Percentiles rank a stretch among this genome's conserved stretches.
Conservation (phyloP, 2,113 vertebrate species). For the Malurus elegans region DNA sequence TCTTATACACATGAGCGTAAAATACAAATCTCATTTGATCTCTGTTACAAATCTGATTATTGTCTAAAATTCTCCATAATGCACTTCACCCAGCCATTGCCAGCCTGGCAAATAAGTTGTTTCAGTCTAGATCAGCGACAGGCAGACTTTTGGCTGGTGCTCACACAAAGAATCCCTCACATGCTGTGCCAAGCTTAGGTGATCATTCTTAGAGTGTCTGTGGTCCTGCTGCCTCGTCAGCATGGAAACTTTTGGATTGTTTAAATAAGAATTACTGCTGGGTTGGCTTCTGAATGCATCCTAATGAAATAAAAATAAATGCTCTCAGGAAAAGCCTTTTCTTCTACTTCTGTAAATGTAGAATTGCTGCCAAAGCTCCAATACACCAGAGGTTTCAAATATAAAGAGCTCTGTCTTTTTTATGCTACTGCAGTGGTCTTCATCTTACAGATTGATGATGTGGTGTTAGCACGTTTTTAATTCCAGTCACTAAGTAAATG, state of each 20-base stretch:
- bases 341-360: background rate
- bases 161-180: background rate
- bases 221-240: background rate
- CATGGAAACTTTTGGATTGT: background rate
- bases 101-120: background rate
- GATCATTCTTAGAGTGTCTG: background rate
- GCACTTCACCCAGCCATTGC: background rate
- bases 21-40: background rate
- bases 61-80: background rate
- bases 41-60: background rate
- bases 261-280: background rate
- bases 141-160: background rate
- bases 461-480: background rate
- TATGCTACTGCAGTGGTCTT: background rate
- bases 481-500: background rate
- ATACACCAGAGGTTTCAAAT: background rate
- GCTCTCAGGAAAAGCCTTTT: background rate
- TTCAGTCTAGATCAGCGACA: background rate
- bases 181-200: rapidly evolving
- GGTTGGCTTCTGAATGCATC: background rate
- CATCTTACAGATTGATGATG: background rate
- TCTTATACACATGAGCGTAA: background rate
- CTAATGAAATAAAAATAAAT: background rate
- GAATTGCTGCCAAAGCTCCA: background rate
- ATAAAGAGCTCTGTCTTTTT: background rate